phyloP scores from a whole-genome alignment of 1,140 invertebrate species.

The Coelopa frigida region DNA sequence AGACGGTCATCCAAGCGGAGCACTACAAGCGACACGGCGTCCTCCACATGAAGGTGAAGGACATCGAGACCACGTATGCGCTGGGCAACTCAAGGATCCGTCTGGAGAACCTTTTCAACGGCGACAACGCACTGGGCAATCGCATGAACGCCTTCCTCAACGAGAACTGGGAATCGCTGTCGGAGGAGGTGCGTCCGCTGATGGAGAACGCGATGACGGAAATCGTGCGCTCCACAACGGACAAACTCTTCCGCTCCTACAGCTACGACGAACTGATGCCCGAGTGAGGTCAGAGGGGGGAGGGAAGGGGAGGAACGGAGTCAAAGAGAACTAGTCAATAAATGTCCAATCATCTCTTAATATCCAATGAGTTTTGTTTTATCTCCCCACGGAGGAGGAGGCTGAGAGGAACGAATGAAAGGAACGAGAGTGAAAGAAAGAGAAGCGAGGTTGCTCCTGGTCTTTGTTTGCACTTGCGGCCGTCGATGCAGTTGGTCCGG shows the following conservation, averaged over 20 bases:
- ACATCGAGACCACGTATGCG: conserved; percentile 57
- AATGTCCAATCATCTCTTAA: no score
- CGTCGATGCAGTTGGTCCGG: no score
- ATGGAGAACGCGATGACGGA: conserved; percentile 49
- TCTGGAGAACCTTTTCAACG: conserved; percentile 62
- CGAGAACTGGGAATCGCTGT: conserved; percentile 53
- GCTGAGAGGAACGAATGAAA: no score
- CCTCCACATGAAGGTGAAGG: conserved; percentile 51
- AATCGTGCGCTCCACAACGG: conserved; percentile 52
- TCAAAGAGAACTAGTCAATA: not conserved
- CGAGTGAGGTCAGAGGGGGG: conserved; percentile 4
- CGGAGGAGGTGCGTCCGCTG: conserved; percentile 51
- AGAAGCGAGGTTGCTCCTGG: no score
- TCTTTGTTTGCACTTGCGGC: no score
- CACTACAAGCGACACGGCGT: conserved; percentile 45
- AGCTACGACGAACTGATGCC: conserved; percentile 37
- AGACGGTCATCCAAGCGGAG: conserved; percentile 51
- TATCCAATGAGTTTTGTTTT: no score
- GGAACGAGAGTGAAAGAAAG: no score
- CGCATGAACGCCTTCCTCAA: conserved; percentile 56
- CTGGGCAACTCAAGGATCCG: conserved; percentile 53
- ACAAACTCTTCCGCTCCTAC: conserved; percentile 44
- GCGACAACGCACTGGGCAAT: conserved; percentile 56
- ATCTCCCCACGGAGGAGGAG: no score
- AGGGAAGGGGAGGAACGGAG: not conserved